Evolutionary conservation across 2,113 vertebrate species (phyloP).

Genomic region (Tetraodon nigroviridis): DNA sequence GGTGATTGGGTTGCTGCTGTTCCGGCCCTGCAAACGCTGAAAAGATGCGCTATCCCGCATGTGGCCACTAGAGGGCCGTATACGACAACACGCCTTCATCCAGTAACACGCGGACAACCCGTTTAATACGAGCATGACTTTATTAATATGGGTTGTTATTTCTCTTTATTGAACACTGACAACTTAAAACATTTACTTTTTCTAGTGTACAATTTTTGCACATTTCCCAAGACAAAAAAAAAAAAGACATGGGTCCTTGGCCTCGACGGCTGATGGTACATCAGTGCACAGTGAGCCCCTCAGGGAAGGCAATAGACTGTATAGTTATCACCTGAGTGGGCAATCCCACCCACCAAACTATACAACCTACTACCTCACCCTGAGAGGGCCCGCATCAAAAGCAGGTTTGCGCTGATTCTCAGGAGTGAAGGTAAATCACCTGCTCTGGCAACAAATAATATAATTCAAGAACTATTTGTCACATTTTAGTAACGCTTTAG

Average conservation of each 20-base stretch:
- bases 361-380: slow-evolving; percentile 97
- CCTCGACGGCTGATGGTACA: slow-evolving; percentile 8
- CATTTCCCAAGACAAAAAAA: neutral
- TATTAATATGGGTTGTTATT: slow-evolving; percentile 43
- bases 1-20: no score
- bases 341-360: slow-evolving; percentile 90
- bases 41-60: no score
- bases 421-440: neutral
- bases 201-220: neutral
- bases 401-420: neutral
- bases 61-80: slow-evolving; percentile 52
- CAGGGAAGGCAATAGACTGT: slow-evolving; percentile 95
- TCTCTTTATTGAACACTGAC: neutral
- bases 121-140: slow-evolving; percentile 34
- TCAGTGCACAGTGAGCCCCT: slow-evolving; percentile 67
- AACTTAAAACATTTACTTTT: neutral
- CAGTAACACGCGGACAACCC: slow-evolving; percentile 16
- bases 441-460: neutral
- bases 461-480: slow-evolving; percentile 8
- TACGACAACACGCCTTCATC: slow-evolving; percentile 13
- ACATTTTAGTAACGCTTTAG: slow-evolving; percentile 19
- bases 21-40: no score
- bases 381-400: slow-evolving; percentile 59
- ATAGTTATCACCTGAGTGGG: slow-evolving; percentile 92
- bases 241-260: slow-evolving; percentile 16